Evolutionary conservation across 2,113 vertebrate genomes (phyloP), one percentile per base, ranked within the genome.

Genomic region (Atherinomorus stipes): DNA sequence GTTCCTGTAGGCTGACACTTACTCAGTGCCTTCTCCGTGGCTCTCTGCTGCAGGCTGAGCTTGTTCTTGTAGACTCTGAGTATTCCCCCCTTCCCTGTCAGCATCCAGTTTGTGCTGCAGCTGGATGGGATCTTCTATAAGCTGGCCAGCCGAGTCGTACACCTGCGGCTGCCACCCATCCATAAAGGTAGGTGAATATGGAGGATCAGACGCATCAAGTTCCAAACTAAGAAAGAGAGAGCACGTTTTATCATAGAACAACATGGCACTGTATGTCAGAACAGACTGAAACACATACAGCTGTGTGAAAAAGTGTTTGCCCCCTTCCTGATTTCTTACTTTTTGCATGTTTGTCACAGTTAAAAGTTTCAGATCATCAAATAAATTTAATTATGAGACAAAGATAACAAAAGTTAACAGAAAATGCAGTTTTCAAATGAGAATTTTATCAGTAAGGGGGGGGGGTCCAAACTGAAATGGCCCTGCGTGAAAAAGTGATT

Each of bases 101-200:
- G 86, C 80, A n/a, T 97, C 96, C 8, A 94, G 91, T 37, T 93
- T 94, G 51, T 95, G 94, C 77, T 97, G 95, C 2, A 85, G 86
- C 70, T 96, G 91, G 0, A 96, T 78, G 0, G 96, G 95, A 76
- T 97, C 95, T 45, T 95, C 92, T 69, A 93, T 90, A 37, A 73
- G 64, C 3, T 92, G 88, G 8, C 94, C 94, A 3, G 86, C 64
- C 0, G 83, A 77, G 71, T 95, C 92, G 1, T 61, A 64, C 37
- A 66, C 61, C 0, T 72, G 71, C 2, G 95, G 95, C 12, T 93
- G 78, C 96, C 96, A 97, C 19, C 94, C 95, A 2, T 93, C 93
- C 81, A 83, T 84, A 86, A 97, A 97, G 18, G 92, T 90, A 0
- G 93, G 95, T 10, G 60, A 80, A 70, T 96, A 97, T 1, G 93